Conservation (phyloP, 2,888 invertebrate genomes). For the Alentia gelatinosa region DNA sequence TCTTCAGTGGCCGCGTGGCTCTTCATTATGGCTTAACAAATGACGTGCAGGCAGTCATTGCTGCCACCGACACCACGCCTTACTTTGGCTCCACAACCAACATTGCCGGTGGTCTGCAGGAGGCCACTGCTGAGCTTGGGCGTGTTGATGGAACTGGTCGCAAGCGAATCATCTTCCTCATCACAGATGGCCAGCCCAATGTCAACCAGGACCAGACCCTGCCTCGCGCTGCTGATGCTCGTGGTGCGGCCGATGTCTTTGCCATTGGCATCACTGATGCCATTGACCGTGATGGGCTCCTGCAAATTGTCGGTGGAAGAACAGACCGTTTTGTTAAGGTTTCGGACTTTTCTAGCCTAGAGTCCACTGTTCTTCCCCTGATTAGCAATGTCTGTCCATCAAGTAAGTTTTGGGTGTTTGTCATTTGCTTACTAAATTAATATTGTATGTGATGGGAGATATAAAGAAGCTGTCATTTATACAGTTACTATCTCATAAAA, state of each 20-base stretch:
- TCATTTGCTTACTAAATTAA: too few relatives aligned
- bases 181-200: slow-evolving; percentile 26
- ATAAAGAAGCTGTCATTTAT: not conserved
- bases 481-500: not conserved
- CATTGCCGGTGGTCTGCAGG: not conserved
- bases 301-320: not conserved
- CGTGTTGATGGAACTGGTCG: not conserved
- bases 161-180: not conserved
- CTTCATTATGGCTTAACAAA: not conserved
- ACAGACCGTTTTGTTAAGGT: not conserved
- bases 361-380: not conserved
- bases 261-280: slow-evolving; percentile 23
- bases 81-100: slow-evolving; percentile 21
- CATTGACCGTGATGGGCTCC: not conserved
- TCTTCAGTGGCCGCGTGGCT: slow-evolving; percentile 16
- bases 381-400: not conserved
- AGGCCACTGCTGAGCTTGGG: not conserved
- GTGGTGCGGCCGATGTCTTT: not conserved
- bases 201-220: not conserved
- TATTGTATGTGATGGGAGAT: too few relatives aligned
- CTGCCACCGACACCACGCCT: not conserved
- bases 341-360: not conserved
- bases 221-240: not conserved
- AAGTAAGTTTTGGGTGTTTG: not conserved
- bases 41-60: not conserved